These are phyloP conservation scores for Autographa gamma DNA, from an alignment of 2,888 invertebrate species.

Conservation along the genomic window DNA sequence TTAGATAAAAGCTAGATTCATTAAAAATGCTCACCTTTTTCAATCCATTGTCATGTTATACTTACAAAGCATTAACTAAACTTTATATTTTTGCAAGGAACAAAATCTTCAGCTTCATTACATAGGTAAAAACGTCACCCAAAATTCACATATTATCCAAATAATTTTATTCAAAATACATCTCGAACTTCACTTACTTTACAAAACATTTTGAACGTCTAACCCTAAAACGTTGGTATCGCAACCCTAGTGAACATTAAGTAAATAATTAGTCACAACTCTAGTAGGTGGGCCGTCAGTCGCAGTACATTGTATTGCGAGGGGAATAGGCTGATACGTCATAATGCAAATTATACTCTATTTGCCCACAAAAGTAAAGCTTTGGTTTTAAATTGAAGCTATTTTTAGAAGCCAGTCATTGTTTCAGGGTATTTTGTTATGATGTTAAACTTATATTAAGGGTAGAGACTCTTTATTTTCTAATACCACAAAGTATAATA, in stretches of 20 bases:
- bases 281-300: conserved; percentile 50
- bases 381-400: conserved; percentile 3
- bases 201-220: background rate
- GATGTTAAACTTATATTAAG: background rate
- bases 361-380: conserved; percentile 40
- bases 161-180: no score
- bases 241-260: conserved; percentile 42
- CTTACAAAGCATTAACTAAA: no score
- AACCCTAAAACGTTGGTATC: conserved; percentile 15
- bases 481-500: no score
- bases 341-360: conserved; percentile 55
- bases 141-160: no score
- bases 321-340: conserved; percentile 55
- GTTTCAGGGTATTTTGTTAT: background rate
- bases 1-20: no score
- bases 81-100: no score
- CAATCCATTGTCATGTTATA: no score
- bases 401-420: background rate
- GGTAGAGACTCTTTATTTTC: background rate
- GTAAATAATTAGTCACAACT: conserved; percentile 61
- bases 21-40: no score
- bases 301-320: conserved; percentile 45
- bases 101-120: no score
- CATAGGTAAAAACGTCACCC: no score
- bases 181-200: background rate